These are phyloP conservation scores for Sphaeramia orbicularis DNA, from an alignment of 2,797 vertebrate genomes.

Conservation along the genomic window DNA sequence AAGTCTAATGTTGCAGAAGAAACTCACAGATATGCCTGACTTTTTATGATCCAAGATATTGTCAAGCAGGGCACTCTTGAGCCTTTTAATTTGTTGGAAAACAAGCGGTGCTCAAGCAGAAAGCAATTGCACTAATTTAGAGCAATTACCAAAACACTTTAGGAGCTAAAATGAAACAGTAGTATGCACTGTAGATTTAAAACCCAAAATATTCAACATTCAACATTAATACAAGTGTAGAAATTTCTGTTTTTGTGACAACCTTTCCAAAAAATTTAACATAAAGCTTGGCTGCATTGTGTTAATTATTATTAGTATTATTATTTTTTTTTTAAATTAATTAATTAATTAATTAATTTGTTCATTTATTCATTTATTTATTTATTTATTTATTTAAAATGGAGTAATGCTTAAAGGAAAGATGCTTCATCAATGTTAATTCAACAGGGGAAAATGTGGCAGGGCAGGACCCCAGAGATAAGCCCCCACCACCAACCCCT, in stretches of 20 bases:
- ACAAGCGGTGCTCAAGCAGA: conserved; percentile 26
- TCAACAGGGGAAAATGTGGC: conserved; percentile 29
- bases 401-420: conserved; percentile 58
- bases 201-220: conserved; percentile 32
- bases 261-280: conserved; percentile 30
- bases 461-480: conserved; percentile 64
- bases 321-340: too few species aligned
- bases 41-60: conserved; percentile 29
- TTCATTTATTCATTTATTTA: too few species aligned
- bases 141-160: conserved; percentile 29
- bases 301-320: conserved; percentile 54
- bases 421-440: conserved; percentile 5
- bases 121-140: conserved; percentile 35
- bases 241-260: conserved; percentile 31
- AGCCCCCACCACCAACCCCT: conserved; percentile 59
- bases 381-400: too few species aligned
- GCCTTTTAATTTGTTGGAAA: conserved; percentile 31
- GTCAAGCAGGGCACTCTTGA: conserved; percentile 9
- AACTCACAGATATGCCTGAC: conserved; percentile 14
- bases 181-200: conserved; percentile 22
- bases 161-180: conserved; percentile 28
- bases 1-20: conserved; percentile 17
- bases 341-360: too few species aligned
- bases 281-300: conserved; percentile 39
- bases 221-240: conserved; percentile 41